Evolutionary conservation across 2,113 vertebrate species (phyloP), one percentile per base, ranked within the genome.

Genomic region (Rutilus rutilus): DNA sequence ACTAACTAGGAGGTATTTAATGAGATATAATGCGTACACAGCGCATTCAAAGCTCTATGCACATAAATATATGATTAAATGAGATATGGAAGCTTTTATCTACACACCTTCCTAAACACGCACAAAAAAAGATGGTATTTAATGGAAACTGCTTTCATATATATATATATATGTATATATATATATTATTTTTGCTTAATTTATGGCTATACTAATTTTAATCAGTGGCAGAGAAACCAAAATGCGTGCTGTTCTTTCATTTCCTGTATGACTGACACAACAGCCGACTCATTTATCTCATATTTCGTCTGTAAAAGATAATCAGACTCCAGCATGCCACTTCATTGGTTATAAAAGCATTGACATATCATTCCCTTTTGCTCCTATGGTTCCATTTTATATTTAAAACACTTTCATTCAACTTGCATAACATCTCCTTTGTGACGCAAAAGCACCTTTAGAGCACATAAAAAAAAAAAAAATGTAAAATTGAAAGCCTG

Each of bases 381-480:
- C 19, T 69, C 62, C 45, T n/a, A 36, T 47, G 39, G 5, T 23
- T 50, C 47, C 36, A 71, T 27, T 64, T 79, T 27, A 78, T 36
- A 75, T 52, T 54, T 50, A 30, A 64, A 62, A 25, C 62, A 33
- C 45, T 69, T 59, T 33, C 73, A 64, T 71, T 74, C 62, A 30
- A 47, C 73, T 84, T 89, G 88, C 85, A 89, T 89, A 86, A 85
- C 83, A 62, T 52, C 67, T 81, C 69, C 36, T 47, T 75, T 67
- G 36, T 69, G 74, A 83, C 67, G 65, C 64, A 80, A 65, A 42
- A 88, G 85, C 88, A 86, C 85, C 88, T 50, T 71, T 82, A 71
- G 69, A 86, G 52, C 78, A 71, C 42, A 64, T 17, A 50, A 42
- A 36, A 65, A n/a, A 19, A 7, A 39, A 39, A 39, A 6, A 17